Percentiles rank a stretch among this genome's conserved stretches.
These are phyloP conservation scores for Tigriopus californicus DNA, from an alignment of 2,888 invertebrate genomes.

Conservation along the genomic window DNA sequence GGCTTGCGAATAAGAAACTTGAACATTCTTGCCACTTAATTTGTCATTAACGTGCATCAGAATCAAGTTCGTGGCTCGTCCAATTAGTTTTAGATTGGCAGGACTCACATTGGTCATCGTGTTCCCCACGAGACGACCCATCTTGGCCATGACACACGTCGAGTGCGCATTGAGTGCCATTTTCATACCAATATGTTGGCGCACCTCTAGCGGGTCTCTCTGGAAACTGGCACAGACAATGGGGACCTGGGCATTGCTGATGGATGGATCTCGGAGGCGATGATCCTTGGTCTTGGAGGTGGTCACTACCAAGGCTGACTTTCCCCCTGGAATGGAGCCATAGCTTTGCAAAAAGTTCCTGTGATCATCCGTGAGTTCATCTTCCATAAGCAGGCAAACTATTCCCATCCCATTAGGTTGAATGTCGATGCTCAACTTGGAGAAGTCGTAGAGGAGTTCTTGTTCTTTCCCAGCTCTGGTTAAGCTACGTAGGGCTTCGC, in stretches of 20 bases:
- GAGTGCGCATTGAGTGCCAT: neutral
- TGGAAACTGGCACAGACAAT: too few species aligned
- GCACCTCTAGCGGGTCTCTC: neutral
- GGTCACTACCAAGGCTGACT: too few species aligned
- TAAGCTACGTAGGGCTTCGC: neutral
- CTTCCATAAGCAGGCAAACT: too few species aligned
- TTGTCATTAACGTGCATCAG: neutral
- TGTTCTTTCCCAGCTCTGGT: neutral
- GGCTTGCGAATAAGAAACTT: too few species aligned
- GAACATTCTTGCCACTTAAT: neutral
- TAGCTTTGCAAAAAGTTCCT: too few species aligned
- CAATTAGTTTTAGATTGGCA: neutral
- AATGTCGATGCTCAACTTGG: too few species aligned
- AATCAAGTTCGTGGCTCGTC: neutral
- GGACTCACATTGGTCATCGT: neutral
- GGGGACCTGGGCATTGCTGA: too few species aligned
- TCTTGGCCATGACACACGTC: neutral
- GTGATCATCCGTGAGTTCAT: too few species aligned
- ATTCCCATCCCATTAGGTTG: too few species aligned
- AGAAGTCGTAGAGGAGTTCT: neutral
- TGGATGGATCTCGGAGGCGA: too few species aligned
- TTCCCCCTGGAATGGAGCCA: too few species aligned
- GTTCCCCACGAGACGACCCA: neutral
- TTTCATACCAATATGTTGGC: neutral
- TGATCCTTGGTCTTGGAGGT: too few species aligned